phyloP scores from a whole-genome alignment of 2,113 vertebrate genomes.

The Lates calcarifer region DNA sequence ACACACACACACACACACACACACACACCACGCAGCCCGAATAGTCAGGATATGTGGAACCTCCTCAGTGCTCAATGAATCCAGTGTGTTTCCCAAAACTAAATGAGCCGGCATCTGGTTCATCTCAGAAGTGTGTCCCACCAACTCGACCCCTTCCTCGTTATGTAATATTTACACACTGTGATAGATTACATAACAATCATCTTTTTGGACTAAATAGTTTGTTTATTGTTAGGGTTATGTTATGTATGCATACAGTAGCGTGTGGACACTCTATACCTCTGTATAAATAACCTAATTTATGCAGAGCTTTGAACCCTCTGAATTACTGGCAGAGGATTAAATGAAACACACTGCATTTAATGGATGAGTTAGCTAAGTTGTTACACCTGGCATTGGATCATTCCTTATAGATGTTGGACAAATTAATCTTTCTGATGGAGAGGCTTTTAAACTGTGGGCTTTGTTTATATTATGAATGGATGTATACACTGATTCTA shows the following conservation, averaged over 20 bases:
- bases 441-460: conserved; percentile 16
- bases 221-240: conserved; percentile 14
- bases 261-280: conserved; percentile 10
- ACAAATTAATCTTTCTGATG: conserved; percentile 25
- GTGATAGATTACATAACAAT: conserved; percentile 61
- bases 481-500: conserved; percentile 2
- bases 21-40: neutral
- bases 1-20: conserved; percentile 29
- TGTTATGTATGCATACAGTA: conserved; percentile 1
- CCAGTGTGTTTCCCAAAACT: conserved; percentile 53
- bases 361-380: conserved; percentile 35
- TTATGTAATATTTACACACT: conserved; percentile 68
- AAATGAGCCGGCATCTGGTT: conserved; percentile 68
- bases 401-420: conserved; percentile 21
- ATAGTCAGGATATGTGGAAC: conserved; percentile 33
- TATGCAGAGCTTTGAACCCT: neutral
- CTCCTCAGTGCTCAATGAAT: conserved; percentile 49
- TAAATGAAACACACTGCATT: conserved; percentile 12
- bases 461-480: conserved; percentile 15
- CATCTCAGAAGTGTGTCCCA: conserved; percentile 62
- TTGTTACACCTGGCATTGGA: conserved; percentile 26
- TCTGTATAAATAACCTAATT: conserved; percentile 31
- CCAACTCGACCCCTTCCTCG: conserved; percentile 30
- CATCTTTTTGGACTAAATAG: neutral
- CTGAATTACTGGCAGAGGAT: conserved; percentile 17